phyloP scores from a whole-genome alignment of 2,888 invertebrate species.

The Sphaerophoria taeniata region DNA sequence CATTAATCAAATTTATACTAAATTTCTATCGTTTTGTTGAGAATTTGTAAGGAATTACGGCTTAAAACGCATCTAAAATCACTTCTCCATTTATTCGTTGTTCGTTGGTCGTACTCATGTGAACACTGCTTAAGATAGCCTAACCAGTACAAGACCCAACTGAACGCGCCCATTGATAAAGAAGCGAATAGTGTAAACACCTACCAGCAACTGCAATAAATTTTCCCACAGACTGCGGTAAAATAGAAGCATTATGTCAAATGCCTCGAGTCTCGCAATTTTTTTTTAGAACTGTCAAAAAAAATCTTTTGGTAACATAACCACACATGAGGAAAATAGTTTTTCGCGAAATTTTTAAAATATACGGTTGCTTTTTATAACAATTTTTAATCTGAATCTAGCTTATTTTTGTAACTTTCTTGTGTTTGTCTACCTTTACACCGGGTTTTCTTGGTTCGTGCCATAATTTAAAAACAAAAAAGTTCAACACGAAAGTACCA shows the following conservation, averaged over 20 bases:
- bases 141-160: too few species aligned
- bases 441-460: slow-evolving; percentile 24
- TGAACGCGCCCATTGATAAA: too few species aligned
- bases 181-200: too few species aligned
- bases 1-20: too few species aligned
- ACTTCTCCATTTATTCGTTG: too few species aligned
- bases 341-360: slow-evolving; percentile 43
- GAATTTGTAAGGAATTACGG: too few species aligned
- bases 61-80: too few species aligned
- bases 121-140: too few species aligned
- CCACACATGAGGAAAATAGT: slow-evolving; percentile 69
- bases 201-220: too few species aligned
- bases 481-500: slow-evolving; percentile 2
- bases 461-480: slow-evolving; percentile 14
- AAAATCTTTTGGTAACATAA: slow-evolving; percentile 66
- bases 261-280: slow-evolving; percentile 66
- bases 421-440: neutral
- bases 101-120: too few species aligned
- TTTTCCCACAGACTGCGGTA: too few species aligned
- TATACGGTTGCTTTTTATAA: slow-evolving; percentile 36
- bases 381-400: slow-evolving; percentile 24
- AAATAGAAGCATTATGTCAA: neutral
- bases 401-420: slow-evolving; percentile 1
- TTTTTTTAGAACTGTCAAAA: slow-evolving; percentile 57
- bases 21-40: too few species aligned